phyloP scores from a whole-genome alignment of 2,113 vertebrate genomes.

The Lucifuga dentata region DNA sequence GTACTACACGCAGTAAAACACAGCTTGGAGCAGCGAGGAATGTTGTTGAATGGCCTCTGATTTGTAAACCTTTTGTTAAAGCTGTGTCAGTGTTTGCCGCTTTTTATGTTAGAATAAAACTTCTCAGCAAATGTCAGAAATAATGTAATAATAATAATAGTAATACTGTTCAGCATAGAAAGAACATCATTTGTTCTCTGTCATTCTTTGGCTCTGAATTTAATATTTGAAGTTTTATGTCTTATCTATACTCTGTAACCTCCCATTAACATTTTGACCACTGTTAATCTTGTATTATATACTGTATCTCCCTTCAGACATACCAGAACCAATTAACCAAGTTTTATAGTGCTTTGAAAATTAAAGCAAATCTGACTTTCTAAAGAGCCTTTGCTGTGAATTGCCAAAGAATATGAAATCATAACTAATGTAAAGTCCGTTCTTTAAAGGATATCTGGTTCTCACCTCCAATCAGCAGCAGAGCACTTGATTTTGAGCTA shows the following conservation, averaged over 20 bases:
- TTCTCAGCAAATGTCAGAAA: too few relatives aligned
- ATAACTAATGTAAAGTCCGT: slow-evolving; percentile 14
- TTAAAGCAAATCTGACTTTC: slow-evolving; percentile 48
- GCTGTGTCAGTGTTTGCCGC: not conserved
- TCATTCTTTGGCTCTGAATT: not conserved
- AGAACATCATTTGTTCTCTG: too few relatives aligned
- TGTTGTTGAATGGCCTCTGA: too few relatives aligned
- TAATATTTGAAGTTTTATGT: slow-evolving; percentile 20
- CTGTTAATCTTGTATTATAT: slow-evolving; percentile 50
- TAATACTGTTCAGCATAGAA: too few relatives aligned
- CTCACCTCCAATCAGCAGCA: slow-evolving; percentile 55
- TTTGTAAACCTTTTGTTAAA: too few relatives aligned
- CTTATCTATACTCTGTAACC: slow-evolving; percentile 33
- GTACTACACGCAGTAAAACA: not conserved
- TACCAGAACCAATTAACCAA: slow-evolving; percentile 61
- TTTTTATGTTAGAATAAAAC: not conserved
- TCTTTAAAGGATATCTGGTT: not conserved
- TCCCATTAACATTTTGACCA: slow-evolving; percentile 60
- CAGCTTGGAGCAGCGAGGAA: not conserved
- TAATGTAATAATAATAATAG: too few relatives aligned
- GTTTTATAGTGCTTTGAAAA: slow-evolving; percentile 64
- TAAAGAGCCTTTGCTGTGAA: slow-evolving; percentile 46
- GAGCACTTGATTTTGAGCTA: not conserved
- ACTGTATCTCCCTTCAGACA: slow-evolving; percentile 24
- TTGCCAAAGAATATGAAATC: slow-evolving; percentile 14